A percentile compares a stretch with the other conserved stretches of the same genome.
Conservation (phyloP, 2,113 vertebrate genomes). For the Addax nasomaculatus region DNA sequence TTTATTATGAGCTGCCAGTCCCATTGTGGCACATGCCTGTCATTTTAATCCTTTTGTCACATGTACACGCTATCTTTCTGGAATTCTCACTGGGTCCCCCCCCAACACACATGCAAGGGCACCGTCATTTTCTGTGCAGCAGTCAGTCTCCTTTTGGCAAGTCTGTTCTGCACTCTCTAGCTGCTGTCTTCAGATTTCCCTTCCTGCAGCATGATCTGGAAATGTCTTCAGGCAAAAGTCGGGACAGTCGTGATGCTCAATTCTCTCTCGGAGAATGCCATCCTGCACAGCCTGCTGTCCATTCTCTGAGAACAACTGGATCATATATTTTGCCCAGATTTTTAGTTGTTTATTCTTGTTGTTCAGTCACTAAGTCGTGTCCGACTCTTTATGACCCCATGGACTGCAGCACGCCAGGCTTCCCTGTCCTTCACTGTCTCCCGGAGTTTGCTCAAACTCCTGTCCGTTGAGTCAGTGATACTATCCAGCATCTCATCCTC, state of each 20-base stretch:
- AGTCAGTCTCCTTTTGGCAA: not conserved
- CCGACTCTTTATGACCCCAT: not conserved
- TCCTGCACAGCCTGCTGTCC: not conserved
- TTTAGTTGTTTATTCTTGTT: not conserved
- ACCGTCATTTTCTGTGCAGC: not conserved
- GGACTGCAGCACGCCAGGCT: not conserved
- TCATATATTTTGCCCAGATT: not conserved
- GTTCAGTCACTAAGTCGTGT: not conserved
- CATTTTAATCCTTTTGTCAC: not conserved
- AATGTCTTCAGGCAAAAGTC: not conserved
- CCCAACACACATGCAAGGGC: not conserved
- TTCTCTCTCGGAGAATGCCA: not conserved
- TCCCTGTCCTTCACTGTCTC: not conserved
- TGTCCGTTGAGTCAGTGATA: not conserved
- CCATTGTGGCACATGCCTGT: not conserved
- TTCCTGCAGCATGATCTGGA: not conserved
- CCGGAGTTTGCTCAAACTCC: not conserved
- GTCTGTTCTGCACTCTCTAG: not conserved
- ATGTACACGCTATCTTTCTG: not conserved
- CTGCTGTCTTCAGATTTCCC: not conserved
- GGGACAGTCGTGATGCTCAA: not conserved
- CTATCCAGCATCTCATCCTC: not conserved
- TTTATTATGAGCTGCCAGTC: not conserved
- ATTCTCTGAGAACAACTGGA: not conserved
- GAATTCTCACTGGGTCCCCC: not conserved